Percentiles rank a stretch among this genome's conserved stretches.
Conservation (phyloP, 2,797 vertebrate species). For the Valencia hispanica region DNA sequence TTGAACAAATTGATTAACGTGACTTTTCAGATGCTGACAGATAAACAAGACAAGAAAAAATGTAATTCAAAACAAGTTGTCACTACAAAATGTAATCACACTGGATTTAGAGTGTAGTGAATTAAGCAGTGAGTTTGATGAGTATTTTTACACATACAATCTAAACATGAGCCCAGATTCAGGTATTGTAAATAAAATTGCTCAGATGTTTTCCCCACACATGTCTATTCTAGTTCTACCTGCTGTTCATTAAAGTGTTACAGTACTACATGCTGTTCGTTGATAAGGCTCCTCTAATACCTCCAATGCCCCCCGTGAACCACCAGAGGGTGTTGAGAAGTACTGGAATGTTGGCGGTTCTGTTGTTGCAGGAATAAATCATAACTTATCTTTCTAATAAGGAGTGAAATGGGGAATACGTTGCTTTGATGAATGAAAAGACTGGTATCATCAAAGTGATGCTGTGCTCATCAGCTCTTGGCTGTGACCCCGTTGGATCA, state of each 20-base stretch:
- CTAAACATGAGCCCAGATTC: not conserved
- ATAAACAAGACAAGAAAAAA: not conserved
- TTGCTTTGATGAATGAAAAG: slow-evolving; percentile 50
- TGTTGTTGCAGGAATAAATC: not conserved
- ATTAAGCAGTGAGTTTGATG: not conserved
- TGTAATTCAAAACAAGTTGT: not conserved
- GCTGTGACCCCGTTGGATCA: slow-evolving; percentile 74
- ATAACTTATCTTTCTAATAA: slow-evolving; percentile 47
- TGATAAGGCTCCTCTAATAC: not conserved
- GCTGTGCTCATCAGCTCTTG: slow-evolving; percentile 56
- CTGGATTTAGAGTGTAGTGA: not conserved
- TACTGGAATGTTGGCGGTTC: not conserved
- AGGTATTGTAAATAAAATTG: not conserved
- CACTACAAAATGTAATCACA: no score
- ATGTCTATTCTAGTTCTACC: not conserved
- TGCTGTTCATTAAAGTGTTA: not conserved
- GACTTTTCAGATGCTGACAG: not conserved
- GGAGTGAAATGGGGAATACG: slow-evolving; percentile 47
- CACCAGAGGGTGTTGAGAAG: not conserved
- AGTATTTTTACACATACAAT: not conserved
- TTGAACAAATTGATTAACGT: not conserved
- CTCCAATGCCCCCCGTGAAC: not conserved
- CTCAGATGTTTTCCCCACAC: not conserved
- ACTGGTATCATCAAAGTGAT: slow-evolving; percentile 61
- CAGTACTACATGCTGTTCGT: not conserved